Conservation (phyloP, 2,888 invertebrate species). For the Microctonus brassicae region DNA sequence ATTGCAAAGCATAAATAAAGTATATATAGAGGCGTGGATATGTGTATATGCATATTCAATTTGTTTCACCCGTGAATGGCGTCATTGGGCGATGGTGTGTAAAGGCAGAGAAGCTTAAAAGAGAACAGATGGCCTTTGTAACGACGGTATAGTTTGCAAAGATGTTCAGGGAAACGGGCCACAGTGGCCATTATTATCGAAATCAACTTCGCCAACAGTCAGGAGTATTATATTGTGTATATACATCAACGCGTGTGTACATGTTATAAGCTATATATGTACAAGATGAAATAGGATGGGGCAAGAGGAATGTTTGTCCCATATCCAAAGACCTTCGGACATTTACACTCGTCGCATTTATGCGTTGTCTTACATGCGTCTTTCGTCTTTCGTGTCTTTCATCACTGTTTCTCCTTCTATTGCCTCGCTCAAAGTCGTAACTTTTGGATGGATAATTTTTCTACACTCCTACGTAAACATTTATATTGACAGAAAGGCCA, state of each 20-base stretch:
- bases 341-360: neutral
- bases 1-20: neutral
- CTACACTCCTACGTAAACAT: slow-evolving; percentile 5
- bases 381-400: slow-evolving; percentile 8
- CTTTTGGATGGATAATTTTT: slow-evolving; percentile 6
- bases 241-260: neutral
- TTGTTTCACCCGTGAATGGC: slow-evolving; percentile 17
- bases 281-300: slow-evolving; percentile 4
- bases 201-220: slow-evolving; percentile 6
- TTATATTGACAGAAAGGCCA: neutral
- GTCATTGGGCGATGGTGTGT: slow-evolving; percentile 15
- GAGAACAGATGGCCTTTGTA: slow-evolving; percentile 62
- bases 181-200: slow-evolving; percentile 46
- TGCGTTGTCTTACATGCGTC: neutral
- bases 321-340: slow-evolving; percentile 13
- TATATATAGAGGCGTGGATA: neutral
- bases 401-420: slow-evolving; percentile 8
- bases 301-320: neutral
- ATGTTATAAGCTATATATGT: slow-evolving; percentile 7
- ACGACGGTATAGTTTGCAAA: slow-evolving; percentile 41
- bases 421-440: slow-evolving; percentile 6
- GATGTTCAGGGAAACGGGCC: slow-evolving; percentile 25
- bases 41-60: slow-evolving; percentile 18
- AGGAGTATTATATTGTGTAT: neutral
- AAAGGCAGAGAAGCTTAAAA: slow-evolving; percentile 39